A percentile compares a stretch with the other conserved stretches of the same genome.
Conservation (phyloP, 37 sponge, comb jelly and placozoan genomes). For the Eunapius fragilis region DNA sequence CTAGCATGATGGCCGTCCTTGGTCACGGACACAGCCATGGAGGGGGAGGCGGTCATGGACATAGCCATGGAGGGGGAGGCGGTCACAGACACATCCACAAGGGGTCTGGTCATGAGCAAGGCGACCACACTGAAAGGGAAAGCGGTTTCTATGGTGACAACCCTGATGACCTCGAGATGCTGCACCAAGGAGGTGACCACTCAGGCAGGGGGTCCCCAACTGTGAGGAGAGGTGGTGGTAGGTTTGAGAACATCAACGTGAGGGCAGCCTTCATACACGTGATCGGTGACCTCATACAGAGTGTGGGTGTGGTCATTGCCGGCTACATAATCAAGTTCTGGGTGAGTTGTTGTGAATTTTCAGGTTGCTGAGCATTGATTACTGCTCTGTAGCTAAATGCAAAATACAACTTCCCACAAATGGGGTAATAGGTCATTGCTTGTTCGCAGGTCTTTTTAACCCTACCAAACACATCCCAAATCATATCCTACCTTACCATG, state of each 20-base stretch:
- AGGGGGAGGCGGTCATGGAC: too few relatives aligned
- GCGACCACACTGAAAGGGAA: neutral
- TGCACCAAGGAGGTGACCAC: neutral
- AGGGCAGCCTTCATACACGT: constrained; percentile 95
- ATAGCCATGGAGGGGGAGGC: neutral
- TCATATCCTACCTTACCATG: too few relatives aligned
- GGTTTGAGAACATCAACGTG: constrained; percentile 86
- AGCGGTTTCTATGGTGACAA: neutral
- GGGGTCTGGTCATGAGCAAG: neutral
- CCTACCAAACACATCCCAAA: too few relatives aligned
- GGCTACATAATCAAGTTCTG: constrained; percentile 90
- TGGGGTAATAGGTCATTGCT: too few relatives aligned
- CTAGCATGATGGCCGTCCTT: neutral
- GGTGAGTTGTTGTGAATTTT: constrained; percentile 46
- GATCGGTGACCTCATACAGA: constrained; percentile 95
- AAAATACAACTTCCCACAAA: too few relatives aligned
- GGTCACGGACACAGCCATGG: neutral
- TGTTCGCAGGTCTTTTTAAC: too few relatives aligned
- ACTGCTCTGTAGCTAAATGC: too few relatives aligned
- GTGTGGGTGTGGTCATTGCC: constrained; percentile 95
- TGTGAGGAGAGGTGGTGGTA: neutral
- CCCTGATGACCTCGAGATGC: neutral
- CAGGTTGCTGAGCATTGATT: too few relatives aligned
- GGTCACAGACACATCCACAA: neutral
- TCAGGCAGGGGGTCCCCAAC: neutral